Evolutionary conservation across 2,888 invertebrate species (phyloP).

Genomic region (Habroteleia sp.): DNA sequence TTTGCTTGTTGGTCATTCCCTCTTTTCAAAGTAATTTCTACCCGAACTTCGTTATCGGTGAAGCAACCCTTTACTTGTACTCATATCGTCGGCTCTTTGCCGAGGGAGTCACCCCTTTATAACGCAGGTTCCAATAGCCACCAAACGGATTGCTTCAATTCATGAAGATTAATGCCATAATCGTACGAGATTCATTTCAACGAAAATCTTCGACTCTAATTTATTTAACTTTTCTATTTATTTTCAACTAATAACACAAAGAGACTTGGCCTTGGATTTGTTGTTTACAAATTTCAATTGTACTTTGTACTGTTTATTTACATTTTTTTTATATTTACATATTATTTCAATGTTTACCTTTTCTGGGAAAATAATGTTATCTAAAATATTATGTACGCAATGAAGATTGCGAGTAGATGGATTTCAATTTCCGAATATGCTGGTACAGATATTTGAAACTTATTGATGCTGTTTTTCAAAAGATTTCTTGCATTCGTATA

Average conservation of each 20-base stretch:
- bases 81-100: constrained; percentile 42
- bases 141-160: constrained; percentile 50
- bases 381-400: no score
- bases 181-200: constrained; percentile 24
- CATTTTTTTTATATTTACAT: no score
- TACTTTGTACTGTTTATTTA: no score
- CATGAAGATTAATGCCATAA: constrained; percentile 41
- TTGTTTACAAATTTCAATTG: no score
- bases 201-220: background rate
- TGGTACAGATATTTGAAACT: no score
- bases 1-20: constrained; percentile 57
- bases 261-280: no score
- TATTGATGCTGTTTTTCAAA: no score
- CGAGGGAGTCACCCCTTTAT: constrained; percentile 47
- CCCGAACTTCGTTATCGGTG: constrained; percentile 60
- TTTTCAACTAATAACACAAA: background rate
- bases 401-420: no score
- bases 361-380: no score
- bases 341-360: no score
- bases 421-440: no score
- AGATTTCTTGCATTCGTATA: no score
- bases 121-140: constrained; percentile 34
- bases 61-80: constrained; percentile 54
- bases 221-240: background rate
- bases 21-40: constrained; percentile 59